These are phyloP conservation scores for Trachelipus rathkii DNA, from an alignment of 1,140 invertebrate genomes.

Conservation along the genomic window DNA sequence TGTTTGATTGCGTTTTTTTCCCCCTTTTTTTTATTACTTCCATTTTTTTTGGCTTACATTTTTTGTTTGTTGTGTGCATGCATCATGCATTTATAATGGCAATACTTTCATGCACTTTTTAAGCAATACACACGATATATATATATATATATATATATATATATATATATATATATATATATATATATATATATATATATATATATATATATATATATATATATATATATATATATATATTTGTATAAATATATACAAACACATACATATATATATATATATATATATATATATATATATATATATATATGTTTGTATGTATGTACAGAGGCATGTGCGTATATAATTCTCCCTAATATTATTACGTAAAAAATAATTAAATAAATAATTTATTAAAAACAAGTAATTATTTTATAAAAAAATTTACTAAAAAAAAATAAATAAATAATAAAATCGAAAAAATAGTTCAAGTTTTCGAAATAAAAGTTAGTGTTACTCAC, in stretches of 20 bases:
- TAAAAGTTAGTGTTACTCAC: too few species aligned
- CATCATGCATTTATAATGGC: constrained; percentile 2
- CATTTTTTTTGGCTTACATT: not conserved
- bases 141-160: not conserved
- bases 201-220: not conserved
- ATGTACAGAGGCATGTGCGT: too few species aligned
- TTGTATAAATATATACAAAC: not conserved
- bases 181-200: constrained; percentile 15
- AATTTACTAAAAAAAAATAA: too few species aligned
- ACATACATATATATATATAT: not conserved
- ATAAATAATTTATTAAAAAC: too few species aligned
- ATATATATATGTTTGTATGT: not conserved
- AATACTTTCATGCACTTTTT: not conserved
- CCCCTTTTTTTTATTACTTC: not conserved
- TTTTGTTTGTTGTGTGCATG: not conserved
- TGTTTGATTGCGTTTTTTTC: not conserved
- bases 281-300: not conserved
- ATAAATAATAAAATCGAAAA: too few species aligned
- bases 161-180: constrained; percentile 13
- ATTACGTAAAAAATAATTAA: too few species aligned
- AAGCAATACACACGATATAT: not conserved
- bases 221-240: not conserved
- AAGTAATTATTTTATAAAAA: too few species aligned
- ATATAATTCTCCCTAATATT: too few species aligned
- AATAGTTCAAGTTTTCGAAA: too few species aligned